Evolutionary conservation across 2,113 vertebrate genomes (phyloP).

Genomic region (Phrynosoma platyrhinos): DNA sequence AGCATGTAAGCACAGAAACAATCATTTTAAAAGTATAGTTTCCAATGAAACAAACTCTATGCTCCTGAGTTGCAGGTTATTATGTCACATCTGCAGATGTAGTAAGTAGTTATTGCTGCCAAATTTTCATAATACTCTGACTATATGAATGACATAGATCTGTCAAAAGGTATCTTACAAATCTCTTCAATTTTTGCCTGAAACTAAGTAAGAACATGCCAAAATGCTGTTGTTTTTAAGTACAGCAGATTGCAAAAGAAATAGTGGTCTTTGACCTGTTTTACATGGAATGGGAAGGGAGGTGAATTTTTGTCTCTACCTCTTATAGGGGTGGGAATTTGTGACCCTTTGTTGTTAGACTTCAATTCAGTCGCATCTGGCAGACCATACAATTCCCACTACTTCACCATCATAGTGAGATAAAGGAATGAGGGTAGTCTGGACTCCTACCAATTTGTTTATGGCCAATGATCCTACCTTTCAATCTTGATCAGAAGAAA

Average conservation of each 20-base stretch:
- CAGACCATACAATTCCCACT: too few species aligned
- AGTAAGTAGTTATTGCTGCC: background rate
- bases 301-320: too few species aligned
- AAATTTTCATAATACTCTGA: slow-evolving; percentile 41
- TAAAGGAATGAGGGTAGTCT: too few species aligned
- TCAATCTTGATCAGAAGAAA: too few species aligned
- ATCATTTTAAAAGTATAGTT: slow-evolving; percentile 18
- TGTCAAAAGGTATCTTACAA: background rate
- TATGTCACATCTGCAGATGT: slow-evolving; percentile 18
- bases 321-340: too few species aligned
- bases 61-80: slow-evolving; percentile 26
- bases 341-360: too few species aligned
- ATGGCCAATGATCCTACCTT: too few species aligned
- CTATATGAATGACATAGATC: slow-evolving; percentile 8
- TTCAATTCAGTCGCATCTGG: too few species aligned
- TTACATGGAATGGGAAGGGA: background rate
- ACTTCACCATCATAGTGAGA: too few species aligned
- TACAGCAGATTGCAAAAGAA: background rate
- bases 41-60: slow-evolving; percentile 10
- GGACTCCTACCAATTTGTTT: too few species aligned
- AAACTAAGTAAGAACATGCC: background rate
- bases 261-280: background rate
- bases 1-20: slow-evolving; percentile 10
- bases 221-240: background rate
- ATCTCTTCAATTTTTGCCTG: background rate